Evolutionary conservation across 2,113 vertebrate genomes (phyloP), one percentile per base, ranked within the genome.

Genomic region (Rhinoderma darwinii): DNA sequence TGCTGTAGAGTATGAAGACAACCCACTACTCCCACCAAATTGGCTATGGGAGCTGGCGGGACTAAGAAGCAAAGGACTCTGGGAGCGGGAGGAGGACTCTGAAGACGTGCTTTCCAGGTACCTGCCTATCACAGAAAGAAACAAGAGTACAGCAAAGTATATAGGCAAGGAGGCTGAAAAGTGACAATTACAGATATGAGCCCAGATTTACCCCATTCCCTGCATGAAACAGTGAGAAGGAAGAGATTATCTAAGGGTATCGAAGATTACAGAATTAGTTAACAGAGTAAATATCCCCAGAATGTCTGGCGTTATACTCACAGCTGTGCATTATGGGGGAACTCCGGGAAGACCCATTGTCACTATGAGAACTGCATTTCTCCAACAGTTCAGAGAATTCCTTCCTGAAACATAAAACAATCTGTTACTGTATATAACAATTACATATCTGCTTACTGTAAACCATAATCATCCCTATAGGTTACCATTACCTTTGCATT

Each of bases 351-450:
- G 96, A 98, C 84, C 96, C 95, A 0, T 94, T 95, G 76, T 94
- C 96, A n/a, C 96, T 92, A 25, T 94, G 96, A 30, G 96, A 95
- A 47, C 96, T 96, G 0, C 95, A 97, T 86, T 97, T 97, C 89
- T 97, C 96, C 88, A 98, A 88, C 61, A 98, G 92, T 87, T 97
- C 96, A 0, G 95, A 91, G 89, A 98, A 97, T 89, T 98, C 97
- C 90, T 92, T 95, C 93, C 96, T 97, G 83, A 10, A 89, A 90
- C 51, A 2, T 50, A 56, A 35, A 20, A 22, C 4, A 70, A 63
- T 27, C 20, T 7, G 11, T 63, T n/a, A n/a, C n/a, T n/a, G n/a
- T n/a, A n/a, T n/a, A n/a, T n/a, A n/a, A n/a, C n/a, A n/a, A n/a
- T n/a, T n/a, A n/a, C n/a, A n/a, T n/a, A n/a, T n/a, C n/a, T n/a